phyloP scores from a whole-genome alignment of 2,113 vertebrate species.

The Callopanchax toddi region DNA sequence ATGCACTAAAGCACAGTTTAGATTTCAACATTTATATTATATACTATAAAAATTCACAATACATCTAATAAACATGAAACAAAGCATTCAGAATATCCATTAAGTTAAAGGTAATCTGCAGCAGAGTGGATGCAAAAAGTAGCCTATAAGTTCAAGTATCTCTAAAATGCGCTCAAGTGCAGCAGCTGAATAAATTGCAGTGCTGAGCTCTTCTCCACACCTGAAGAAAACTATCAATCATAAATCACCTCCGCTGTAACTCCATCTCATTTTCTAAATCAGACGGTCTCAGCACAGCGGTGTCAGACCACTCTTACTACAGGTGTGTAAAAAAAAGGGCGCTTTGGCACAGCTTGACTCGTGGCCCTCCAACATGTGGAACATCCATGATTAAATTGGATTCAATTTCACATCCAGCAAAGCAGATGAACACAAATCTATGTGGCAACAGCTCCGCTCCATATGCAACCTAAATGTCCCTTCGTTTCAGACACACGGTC shows the following conservation, averaged over 20 bases:
- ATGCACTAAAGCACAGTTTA: conserved; percentile 37
- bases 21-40: no score
- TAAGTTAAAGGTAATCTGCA: background rate
- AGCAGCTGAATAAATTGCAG: background rate
- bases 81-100: background rate
- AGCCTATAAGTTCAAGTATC: background rate
- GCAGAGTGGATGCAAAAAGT: background rate
- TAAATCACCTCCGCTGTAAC: background rate
- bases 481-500: conserved; percentile 55
- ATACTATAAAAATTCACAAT: no score
- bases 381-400: conserved; percentile 36
- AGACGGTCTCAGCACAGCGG: conserved; percentile 1
- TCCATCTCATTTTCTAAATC: background rate
- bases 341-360: conserved; percentile 17
- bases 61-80: no score
- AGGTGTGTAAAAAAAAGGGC: conserved; percentile 27
- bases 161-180: background rate
- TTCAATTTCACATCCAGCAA: conserved; percentile 66
- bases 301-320: conserved; percentile 16
- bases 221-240: background rate
- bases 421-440: conserved; percentile 49
- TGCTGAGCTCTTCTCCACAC: background rate
- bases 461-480: conserved; percentile 74
- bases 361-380: conserved; percentile 9
- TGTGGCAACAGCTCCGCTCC: conserved; percentile 49